phyloP scores from a whole-genome alignment of 2,888 invertebrate species.

The Drosophila stalkeri region DNA sequence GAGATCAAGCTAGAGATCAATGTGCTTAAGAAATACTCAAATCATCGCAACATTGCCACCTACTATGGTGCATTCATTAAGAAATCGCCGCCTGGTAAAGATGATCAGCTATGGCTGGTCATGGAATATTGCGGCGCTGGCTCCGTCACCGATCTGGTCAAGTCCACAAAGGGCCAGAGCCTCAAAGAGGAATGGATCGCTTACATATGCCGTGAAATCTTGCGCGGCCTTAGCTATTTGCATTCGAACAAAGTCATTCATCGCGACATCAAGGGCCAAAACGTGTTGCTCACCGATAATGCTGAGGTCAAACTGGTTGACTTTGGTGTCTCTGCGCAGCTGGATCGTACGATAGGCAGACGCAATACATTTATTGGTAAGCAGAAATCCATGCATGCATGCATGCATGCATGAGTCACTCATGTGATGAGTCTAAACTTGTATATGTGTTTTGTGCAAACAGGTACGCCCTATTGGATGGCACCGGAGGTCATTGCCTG shows the following conservation, averaged over 20 bases:
- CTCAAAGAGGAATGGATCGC: conserved; percentile 99
- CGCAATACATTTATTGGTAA: conserved; percentile 97
- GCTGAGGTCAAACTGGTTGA: conserved; percentile 99
- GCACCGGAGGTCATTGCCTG: conserved; percentile 99
- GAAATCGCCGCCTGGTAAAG: conserved; percentile 99
- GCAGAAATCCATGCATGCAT: conserved; percentile 5
- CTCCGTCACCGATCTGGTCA: conserved; percentile 99
- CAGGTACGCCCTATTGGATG: conserved; percentile 99
- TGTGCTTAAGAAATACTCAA: conserved; percentile 99
- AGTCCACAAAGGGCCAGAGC: conserved; percentile 99
- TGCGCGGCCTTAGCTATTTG: conserved; percentile 97
- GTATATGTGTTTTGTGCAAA: neutral
- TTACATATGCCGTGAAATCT: conserved; percentile 98
- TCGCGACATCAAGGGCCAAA: conserved; percentile 99
- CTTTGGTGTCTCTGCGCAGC: conserved; percentile 99
- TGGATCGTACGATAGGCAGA: conserved; percentile 99
- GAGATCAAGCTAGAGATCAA: conserved; percentile 99
- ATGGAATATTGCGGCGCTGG: conserved; percentile 99
- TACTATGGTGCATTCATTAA: conserved; percentile 99
- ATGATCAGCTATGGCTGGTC: conserved; percentile 99
- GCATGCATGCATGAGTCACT: neutral
- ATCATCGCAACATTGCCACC: conserved; percentile 99
- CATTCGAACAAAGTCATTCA: conserved; percentile 99
- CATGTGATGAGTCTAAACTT: conserved; percentile 1
- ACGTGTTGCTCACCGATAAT: conserved; percentile 99